Evolutionary conservation across 1,140 invertebrate genomes (phyloP), one percentile per base, ranked within the genome.

Genomic region (Luehdorfia chinensis): DNA sequence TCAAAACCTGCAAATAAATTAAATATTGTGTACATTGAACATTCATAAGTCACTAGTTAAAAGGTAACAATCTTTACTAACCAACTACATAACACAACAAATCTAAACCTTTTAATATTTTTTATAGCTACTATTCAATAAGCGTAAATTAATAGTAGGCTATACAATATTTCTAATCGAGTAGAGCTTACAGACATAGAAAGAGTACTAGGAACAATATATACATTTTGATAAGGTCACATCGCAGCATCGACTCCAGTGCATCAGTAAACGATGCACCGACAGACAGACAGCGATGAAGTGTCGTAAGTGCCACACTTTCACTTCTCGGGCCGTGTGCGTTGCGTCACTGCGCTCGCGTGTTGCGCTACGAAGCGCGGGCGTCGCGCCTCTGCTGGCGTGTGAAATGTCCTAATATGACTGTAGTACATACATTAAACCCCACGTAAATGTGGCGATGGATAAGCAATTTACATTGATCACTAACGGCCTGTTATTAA

Each of bases 301-400:
- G 46, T 81, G 76, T 84, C 59, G 79, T 67, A 81, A 81, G 59
- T 41, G 44, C 44, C 59, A 63, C 65, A 75, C 79, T 84, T 84
- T 84, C 79, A 84, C 79, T 81, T 67, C 55, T 57, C 46, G 60
- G n/a, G 39, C 37, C 37, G 37, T 4, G 48, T 34, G 43, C 30
- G 59, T 80, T 78, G 75, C 75, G 73, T 73, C 71, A 84, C 50
- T 12, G 30, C 9, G 30, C 9, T 56, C 45, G 48, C 54, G 44
- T 36, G 59, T 78, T 71, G 70, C 71, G 66, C 63, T 61, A 61
- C 51, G 28, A 50, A 55, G 62, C 55, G 66, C 62, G 48, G 62
- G 59, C 63, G 62, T 55, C 54, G 43, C 36, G 13, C 37, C 21
- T 28, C 21, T 32, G 46, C 55, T 59, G 55, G 47, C 47, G 46